A percentile compares a stretch with the other conserved stretches of the same genome.
Evolutionary conservation across 23 tunicate species (phyloP).

Genomic region (Ciona savignyi): DNA sequence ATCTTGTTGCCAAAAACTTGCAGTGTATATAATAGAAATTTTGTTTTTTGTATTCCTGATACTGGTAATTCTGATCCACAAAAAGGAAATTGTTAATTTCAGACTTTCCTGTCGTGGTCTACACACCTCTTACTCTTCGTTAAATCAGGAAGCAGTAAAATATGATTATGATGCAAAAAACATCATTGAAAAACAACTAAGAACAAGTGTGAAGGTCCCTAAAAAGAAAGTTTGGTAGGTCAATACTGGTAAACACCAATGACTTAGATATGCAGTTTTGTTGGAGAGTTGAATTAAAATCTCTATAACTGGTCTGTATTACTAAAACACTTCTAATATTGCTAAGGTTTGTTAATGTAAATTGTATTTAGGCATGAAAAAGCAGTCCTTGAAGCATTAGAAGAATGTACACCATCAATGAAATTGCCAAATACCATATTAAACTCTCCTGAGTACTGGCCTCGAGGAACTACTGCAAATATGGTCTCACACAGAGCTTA

Average conservation of each 20-base stretch:
- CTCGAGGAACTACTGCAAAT: neutral
- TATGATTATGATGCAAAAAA: neutral
- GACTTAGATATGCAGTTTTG: too few species aligned
- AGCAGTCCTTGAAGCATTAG: neutral
- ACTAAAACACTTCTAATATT: too few species aligned
- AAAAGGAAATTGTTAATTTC: too few species aligned
- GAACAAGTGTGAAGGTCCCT: neutral
- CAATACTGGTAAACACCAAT: too few species aligned
- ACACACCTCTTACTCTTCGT: neutral
- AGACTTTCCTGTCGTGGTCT: neutral
- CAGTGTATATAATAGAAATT: too few species aligned
- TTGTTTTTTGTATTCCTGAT: too few species aligned
- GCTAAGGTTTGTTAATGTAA: too few species aligned
- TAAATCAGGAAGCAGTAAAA: neutral
- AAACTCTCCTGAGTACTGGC: neutral
- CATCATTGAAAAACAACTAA: neutral
- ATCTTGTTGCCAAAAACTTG: too few species aligned
- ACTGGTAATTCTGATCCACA: neutral
- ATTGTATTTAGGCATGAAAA: conserved; percentile 1
- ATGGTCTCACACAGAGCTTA: too few species aligned
- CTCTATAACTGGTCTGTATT: too few species aligned
- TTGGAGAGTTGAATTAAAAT: too few species aligned
- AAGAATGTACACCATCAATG: neutral
- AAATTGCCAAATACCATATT: neutral
- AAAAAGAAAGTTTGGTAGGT: neutral